A percentile compares a stretch with the other conserved stretches of the same genome.
Conservation (phyloP, 2,888 invertebrate genomes). For the Yponomeuta evonymella region DNA sequence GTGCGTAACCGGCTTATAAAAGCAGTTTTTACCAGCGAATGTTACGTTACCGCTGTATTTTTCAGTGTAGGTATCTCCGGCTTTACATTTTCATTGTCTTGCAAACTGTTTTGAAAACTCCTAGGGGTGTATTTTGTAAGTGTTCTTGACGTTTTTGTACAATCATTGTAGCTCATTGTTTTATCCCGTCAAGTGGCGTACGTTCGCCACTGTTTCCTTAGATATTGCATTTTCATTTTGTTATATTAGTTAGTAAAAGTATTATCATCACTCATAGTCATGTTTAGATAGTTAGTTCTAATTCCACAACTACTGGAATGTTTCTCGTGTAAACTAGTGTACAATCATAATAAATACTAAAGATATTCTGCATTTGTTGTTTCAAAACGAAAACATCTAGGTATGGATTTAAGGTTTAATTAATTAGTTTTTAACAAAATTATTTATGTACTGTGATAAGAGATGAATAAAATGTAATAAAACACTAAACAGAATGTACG, state of each 20-base stretch:
- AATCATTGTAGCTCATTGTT: too few species aligned
- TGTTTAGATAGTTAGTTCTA: background rate
- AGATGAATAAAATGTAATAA: constrained; percentile 11
- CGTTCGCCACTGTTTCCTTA: background rate
- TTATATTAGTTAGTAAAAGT: background rate
- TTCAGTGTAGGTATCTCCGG: too few species aligned
- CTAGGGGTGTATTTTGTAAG: too few species aligned
- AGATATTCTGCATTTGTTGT: constrained; percentile 8
- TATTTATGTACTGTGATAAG: constrained; percentile 42
- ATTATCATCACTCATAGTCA: background rate
- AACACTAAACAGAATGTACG: background rate
- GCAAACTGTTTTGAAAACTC: too few species aligned
- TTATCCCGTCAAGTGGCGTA: too few species aligned
- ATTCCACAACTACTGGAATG: background rate
- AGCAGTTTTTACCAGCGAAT: too few species aligned
- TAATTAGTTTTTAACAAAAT: constrained; percentile 8
- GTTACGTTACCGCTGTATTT: too few species aligned
- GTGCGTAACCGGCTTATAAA: too few species aligned
- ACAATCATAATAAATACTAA: background rate
- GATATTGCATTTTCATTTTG: background rate
- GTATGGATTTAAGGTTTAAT: constrained; percentile 28
- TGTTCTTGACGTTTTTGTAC: too few species aligned
- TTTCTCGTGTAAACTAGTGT: background rate
- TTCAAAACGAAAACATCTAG: constrained; percentile 43
- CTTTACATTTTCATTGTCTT: too few species aligned